Conservation (phyloP, 53 echinoderm and acorn worm species). For the Echinarachnius parma region DNA sequence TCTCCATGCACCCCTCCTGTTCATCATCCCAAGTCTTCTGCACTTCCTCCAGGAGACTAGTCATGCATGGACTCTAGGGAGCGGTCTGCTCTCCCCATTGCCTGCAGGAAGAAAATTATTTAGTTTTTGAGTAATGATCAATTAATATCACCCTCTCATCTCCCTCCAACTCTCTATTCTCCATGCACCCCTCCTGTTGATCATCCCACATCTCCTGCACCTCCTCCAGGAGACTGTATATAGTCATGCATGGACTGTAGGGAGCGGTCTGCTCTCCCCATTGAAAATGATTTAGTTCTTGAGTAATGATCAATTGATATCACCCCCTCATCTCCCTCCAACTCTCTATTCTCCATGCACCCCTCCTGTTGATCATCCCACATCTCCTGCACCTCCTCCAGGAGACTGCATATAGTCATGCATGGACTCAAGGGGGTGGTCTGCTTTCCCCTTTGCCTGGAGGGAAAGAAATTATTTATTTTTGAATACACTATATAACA, state of each 20-base stretch:
- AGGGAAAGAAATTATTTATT: too few relatives aligned
- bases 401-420: conserved; percentile 72
- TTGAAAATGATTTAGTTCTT: too few relatives aligned
- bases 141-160: conserved; percentile 97
- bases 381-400: conserved; percentile 84
- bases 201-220: conserved; percentile 79
- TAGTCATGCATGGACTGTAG: conserved; percentile 79
- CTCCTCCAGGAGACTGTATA: conserved; percentile 79
- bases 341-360: conserved; percentile 79
- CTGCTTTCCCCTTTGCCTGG: conserved; percentile 76
- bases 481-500: too few relatives aligned
- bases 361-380: conserved; percentile 68
- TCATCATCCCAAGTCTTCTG: conserved; percentile 77
- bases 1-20: conserved; percentile 63
- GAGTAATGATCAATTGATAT: too few relatives aligned
- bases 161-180: conserved; percentile 67
- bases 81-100: too few relatives aligned
- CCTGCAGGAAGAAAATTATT: too few relatives aligned
- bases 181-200: conserved; percentile 59
- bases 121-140: too few relatives aligned
- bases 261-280: conserved; percentile 72
- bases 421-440: conserved; percentile 73
- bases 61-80: too few relatives aligned
- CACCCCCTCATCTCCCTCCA: too few relatives aligned
- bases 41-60: conserved; percentile 91